Percentiles rank a stretch among this genome's conserved stretches.
Evolutionary conservation across 1,140 invertebrate genomes (phyloP).

Genomic region (Maniola jurtina): DNA sequence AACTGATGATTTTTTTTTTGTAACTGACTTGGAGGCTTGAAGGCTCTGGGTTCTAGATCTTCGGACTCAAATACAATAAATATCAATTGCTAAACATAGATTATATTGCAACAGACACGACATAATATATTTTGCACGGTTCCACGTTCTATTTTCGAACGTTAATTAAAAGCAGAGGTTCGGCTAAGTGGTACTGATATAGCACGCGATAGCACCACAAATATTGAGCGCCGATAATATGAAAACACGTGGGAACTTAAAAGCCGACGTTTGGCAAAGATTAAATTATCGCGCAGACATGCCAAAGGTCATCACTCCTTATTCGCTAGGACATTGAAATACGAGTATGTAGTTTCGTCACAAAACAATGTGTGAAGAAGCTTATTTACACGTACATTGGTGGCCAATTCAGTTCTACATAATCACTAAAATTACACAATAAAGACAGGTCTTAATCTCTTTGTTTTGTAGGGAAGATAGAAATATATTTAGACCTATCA

Average conservation of each 20-base stretch:
- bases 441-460: no score
- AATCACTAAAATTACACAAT: no score
- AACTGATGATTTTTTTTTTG: no score
- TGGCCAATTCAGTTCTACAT: no score
- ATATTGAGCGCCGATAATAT: conserved; percentile 30
- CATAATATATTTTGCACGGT: neutral
- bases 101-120: neutral
- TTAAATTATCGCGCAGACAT: conserved; percentile 4
- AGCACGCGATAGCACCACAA: conserved; percentile 28
- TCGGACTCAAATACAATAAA: neutral
- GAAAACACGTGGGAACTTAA: conserved; percentile 34
- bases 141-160: conserved; percentile 5
- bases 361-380: no score
- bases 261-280: conserved; percentile 23
- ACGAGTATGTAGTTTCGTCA: no score
- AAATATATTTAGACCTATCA: no score
- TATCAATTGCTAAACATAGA: neutral
- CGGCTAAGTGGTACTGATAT: conserved; percentile 27
- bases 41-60: no score
- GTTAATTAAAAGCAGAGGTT: conserved; percentile 17
- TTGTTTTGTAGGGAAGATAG: no score
- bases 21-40: no score
- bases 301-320: neutral
- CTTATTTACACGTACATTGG: no score
- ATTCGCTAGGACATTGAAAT: no score